Conservation (phyloP, 1,140 invertebrate species). For the Chrysopa pallens region DNA sequence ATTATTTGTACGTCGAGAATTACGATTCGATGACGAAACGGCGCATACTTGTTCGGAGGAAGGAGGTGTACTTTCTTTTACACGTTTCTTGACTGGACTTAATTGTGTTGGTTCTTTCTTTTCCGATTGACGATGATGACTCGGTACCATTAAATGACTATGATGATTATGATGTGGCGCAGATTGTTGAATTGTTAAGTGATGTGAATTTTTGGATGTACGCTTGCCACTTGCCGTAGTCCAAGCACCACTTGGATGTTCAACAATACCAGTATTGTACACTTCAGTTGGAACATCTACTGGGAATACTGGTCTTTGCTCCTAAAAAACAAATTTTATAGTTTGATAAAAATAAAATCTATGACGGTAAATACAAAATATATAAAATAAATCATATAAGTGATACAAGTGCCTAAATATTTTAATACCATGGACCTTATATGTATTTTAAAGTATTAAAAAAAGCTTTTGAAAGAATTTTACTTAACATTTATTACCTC, state of each 20-base stretch:
- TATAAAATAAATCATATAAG: too few relatives aligned
- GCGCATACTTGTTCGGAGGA: constrained; percentile 25
- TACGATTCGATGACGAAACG: constrained; percentile 12
- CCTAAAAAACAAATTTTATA: constrained; percentile 22
- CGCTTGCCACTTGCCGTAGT: constrained; percentile 23
- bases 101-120: constrained; percentile 84
- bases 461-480: too few relatives aligned
- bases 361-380: too few relatives aligned
- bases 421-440: too few relatives aligned
- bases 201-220: constrained; percentile 32
- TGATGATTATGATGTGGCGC: constrained; percentile 24
- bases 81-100: constrained; percentile 94
- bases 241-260: constrained; percentile 28
- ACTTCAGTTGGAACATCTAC: constrained; percentile 32
- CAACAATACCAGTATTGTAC: constrained; percentile 30
- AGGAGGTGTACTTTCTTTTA: constrained; percentile 89
- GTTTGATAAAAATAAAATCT: too few relatives aligned
- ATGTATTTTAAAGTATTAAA: too few relatives aligned
- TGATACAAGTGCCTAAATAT: too few relatives aligned
- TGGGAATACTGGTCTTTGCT: constrained; percentile 46
- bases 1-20: constrained; percentile 13
- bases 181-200: constrained; percentile 9
- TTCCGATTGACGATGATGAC: constrained; percentile 30
- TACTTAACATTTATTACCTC: too few relatives aligned
- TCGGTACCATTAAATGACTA: constrained; percentile 10